These are phyloP conservation scores for Sarotherodon lohbergeri DNA, from an alignment of 2,113 vertebrate species.

Conservation along the genomic window DNA sequence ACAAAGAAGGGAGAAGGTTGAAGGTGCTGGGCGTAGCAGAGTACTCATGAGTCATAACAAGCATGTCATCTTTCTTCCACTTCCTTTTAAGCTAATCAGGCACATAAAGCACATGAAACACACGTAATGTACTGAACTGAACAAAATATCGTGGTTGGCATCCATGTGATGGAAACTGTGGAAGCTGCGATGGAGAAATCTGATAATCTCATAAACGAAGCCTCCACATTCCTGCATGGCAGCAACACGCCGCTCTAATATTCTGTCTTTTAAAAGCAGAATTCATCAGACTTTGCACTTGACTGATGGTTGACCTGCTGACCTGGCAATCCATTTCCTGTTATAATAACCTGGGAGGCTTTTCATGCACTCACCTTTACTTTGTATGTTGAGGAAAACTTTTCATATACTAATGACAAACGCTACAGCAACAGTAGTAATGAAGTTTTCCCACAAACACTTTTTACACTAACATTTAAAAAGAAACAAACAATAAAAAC, in stretches of 20 bases:
- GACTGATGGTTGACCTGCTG: not conserved
- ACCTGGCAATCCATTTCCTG: not conserved
- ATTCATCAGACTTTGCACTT: not conserved
- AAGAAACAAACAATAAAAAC: not conserved
- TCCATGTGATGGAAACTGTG: not conserved
- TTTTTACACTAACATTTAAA: not conserved
- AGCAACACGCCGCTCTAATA: not conserved
- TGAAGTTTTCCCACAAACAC: not conserved
- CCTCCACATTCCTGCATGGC: not conserved
- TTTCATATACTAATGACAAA: accelerated
- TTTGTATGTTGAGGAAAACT: not conserved
- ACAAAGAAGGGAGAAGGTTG: not conserved
- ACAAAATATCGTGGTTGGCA: not conserved
- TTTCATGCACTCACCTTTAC: not conserved
- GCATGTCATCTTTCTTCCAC: not conserved
- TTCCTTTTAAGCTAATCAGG: not conserved
- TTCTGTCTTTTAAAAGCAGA: accelerated
- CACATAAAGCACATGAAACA: not conserved
- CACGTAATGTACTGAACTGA: not conserved
- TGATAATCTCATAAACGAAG: not conserved
- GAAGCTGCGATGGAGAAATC: not conserved
- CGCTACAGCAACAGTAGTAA: not conserved
- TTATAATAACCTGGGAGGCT: not conserved
- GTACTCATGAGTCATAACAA: not conserved
- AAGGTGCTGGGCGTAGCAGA: not conserved